phyloP scores from a whole-genome alignment of 2,113 vertebrate genomes.

The Pterocles gutturalis region DNA sequence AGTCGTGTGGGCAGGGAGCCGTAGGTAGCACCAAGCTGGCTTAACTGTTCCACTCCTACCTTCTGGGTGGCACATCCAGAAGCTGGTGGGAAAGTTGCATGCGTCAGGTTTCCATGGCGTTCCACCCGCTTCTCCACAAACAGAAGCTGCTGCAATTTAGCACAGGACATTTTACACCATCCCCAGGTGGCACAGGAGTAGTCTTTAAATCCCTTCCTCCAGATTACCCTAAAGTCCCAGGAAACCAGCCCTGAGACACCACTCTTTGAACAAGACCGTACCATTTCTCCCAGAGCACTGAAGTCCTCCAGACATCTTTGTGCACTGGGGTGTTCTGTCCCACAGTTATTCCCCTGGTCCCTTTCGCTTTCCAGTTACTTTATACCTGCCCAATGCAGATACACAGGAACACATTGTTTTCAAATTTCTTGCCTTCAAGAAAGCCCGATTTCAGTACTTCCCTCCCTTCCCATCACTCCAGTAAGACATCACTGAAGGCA shows the following conservation, averaged over 20 bases:
- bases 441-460: not conserved
- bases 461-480: not conserved
- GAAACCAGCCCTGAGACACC: not conserved
- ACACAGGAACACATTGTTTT: not conserved
- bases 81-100: not conserved
- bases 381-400: slow-evolving; percentile 5
- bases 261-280: not conserved
- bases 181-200: not conserved
- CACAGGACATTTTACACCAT: not conserved
- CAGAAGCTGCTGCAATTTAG: not conserved
- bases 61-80: not conserved
- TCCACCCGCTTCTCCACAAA: not conserved
- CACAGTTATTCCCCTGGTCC: not conserved
- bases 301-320: not conserved
- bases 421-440: slow-evolving; percentile 56
- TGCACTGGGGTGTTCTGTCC: not conserved
- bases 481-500: slow-evolving; percentile 41
- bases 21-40: not conserved
- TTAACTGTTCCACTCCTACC: not conserved
- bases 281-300: not conserved
- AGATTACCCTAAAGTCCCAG: not conserved
- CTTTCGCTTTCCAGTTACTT: not conserved
- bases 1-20: not conserved
- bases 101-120: not conserved
- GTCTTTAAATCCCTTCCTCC: not conserved